Conservation (phyloP, 2,888 invertebrate species). For the Mystacides longicornis region DNA sequence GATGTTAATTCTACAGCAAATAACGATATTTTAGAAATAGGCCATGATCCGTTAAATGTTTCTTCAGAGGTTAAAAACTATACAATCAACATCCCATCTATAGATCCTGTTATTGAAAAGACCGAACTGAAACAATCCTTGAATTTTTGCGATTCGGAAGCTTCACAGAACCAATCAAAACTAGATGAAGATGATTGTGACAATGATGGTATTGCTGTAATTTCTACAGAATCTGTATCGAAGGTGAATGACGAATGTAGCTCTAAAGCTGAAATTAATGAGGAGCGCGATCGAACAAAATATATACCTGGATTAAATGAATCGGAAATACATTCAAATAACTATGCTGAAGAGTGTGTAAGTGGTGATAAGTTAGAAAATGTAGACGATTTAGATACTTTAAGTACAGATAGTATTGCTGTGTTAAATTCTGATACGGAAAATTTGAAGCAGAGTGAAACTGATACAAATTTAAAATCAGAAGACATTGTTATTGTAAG, state of each 20-base stretch:
- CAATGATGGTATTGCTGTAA: constrained; percentile 13
- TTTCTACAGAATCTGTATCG: background rate
- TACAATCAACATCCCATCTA: background rate
- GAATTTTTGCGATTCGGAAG: background rate
- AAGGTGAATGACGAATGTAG: too few species aligned
- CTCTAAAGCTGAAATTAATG: background rate
- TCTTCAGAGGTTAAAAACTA: background rate
- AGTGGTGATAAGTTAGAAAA: background rate
- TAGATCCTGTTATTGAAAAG: background rate
- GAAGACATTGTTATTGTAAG: too few species aligned
- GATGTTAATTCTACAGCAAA: constrained; percentile 7
- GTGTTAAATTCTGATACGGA: too few species aligned
- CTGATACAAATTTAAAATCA: too few species aligned
- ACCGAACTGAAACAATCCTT: too few species aligned
- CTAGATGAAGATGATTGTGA: constrained; percentile 5
- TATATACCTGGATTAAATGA: too few species aligned
- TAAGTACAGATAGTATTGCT: too few species aligned
- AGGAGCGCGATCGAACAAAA: too few species aligned
- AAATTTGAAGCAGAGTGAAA: too few species aligned
- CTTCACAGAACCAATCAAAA: too few species aligned
- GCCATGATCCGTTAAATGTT: constrained; percentile 20
- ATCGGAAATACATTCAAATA: too few species aligned
- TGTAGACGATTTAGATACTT: too few species aligned
- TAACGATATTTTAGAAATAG: constrained; percentile 19
- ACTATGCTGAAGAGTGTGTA: background rate